phyloP scores from a whole-genome alignment of 1,140 invertebrate species.

The Bradysia coprophila region DNA sequence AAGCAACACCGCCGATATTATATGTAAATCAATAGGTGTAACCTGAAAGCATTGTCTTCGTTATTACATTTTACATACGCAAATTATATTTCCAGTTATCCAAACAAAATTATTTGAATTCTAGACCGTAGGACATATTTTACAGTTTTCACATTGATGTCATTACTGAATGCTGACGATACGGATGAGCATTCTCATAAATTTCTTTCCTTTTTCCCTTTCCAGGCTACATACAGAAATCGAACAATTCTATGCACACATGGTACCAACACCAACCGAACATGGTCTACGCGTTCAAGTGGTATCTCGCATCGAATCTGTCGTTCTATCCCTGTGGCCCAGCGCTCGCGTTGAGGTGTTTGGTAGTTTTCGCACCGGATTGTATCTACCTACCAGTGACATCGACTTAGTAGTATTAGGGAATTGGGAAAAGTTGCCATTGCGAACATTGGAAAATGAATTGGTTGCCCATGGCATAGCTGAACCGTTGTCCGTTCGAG shows the following conservation, averaged over 20 bases:
- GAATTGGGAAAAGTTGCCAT: slow-evolving; percentile 79
- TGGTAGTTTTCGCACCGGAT: slow-evolving; percentile 85
- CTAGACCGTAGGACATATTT: too few species aligned
- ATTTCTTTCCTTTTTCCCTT: slow-evolving; percentile 7
- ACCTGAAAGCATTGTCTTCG: too few species aligned
- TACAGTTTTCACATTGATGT: too few species aligned
- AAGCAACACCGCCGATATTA: too few species aligned
- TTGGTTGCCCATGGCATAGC: slow-evolving; percentile 76
- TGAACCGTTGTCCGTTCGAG: slow-evolving; percentile 75
- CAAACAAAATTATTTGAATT: too few species aligned
- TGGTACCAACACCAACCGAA: slow-evolving; percentile 80
- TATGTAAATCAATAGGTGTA: too few species aligned
- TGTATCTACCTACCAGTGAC: slow-evolving; percentile 94
- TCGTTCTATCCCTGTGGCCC: slow-evolving; percentile 76
- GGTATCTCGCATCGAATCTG: slow-evolving; percentile 68
- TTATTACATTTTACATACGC: too few species aligned
- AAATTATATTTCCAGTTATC: too few species aligned
- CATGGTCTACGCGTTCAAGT: slow-evolving; percentile 70
- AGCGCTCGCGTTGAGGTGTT: slow-evolving; percentile 87
- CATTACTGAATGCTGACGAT: too few species aligned
- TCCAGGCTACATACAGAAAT: slow-evolving; percentile 88
- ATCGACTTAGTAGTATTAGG: slow-evolving; percentile 97
- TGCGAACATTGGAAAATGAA: slow-evolving; percentile 77
- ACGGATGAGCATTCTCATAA: too few species aligned
- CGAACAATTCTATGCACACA: slow-evolving; percentile 87